Evolutionary conservation across 1,140 invertebrate genomes (phyloP).

Genomic region (Ladona fulva): DNA sequence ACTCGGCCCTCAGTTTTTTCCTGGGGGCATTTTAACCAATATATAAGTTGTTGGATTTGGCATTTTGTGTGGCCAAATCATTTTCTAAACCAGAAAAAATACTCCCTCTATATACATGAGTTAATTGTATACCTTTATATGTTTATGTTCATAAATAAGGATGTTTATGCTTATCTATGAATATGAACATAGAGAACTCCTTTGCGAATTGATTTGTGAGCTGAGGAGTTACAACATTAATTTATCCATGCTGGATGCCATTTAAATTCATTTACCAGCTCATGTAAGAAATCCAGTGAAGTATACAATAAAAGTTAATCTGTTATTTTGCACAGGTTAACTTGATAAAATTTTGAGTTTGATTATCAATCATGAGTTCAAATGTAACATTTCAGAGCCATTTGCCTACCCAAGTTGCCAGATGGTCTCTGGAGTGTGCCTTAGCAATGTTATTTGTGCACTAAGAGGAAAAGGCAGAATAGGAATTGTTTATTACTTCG

Average conservation of each 20-base stretch:
- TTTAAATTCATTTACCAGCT: neutral
- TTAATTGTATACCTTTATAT: neutral
- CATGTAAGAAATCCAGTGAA: neutral
- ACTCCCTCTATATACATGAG: neutral
- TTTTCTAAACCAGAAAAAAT: neutral
- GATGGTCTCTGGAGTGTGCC: too few species aligned
- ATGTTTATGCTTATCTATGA: neutral
- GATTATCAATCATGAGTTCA: too few species aligned
- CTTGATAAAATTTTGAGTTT: neutral
- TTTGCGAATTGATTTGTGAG: neutral
- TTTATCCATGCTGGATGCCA: neutral
- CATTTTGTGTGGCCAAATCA: neutral
- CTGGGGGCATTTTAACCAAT: neutral
- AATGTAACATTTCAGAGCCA: too few species aligned
- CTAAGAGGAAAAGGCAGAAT: too few species aligned
- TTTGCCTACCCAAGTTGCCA: too few species aligned
- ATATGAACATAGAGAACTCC: neutral
- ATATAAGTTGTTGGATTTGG: neutral
- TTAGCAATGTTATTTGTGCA: too few species aligned
- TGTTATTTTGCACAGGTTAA: slow-evolving; percentile 3
- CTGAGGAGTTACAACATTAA: neutral
- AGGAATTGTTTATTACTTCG: too few species aligned
- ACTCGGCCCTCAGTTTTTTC: neutral
- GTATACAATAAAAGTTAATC: neutral
- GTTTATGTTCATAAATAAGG: neutral